phyloP scores from a whole-genome alignment of 1,140 invertebrate species.

The Chelonus insularis region DNA sequence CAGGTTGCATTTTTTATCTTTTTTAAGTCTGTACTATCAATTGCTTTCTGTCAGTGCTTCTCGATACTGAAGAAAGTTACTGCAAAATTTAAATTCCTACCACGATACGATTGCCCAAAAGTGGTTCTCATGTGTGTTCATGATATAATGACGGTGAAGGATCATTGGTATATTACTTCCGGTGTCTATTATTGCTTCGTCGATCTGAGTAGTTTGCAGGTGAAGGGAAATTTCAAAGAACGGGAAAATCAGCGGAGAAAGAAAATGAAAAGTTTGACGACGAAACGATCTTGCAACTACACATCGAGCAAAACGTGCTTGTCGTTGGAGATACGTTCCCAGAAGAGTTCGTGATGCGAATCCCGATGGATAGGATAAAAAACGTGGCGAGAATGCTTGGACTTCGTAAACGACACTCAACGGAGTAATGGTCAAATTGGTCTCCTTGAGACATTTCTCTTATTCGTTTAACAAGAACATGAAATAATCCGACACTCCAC shows the following conservation, averaged over 20 bases:
- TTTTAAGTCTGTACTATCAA: not conserved
- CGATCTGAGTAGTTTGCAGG: not conserved
- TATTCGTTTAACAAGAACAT: constrained; percentile 11
- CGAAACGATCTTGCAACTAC: constrained; percentile 26
- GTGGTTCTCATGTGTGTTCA: constrained; percentile 2
- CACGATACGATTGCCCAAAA: constrained; percentile 20
- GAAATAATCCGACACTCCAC: constrained; percentile 3
- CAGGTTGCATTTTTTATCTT: constrained; percentile 22
- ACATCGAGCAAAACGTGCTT: constrained; percentile 24
- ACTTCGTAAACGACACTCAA: constrained; percentile 20
- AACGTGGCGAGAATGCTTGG: constrained; percentile 14
- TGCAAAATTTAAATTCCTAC: constrained; percentile 19
- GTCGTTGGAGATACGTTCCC: constrained; percentile 23
- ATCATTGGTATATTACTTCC: constrained; percentile 10
- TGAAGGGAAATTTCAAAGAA: not conserved
- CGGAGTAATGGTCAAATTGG: constrained; percentile 17
- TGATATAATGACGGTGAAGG: not conserved
- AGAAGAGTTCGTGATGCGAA: constrained; percentile 28
- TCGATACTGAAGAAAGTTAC: not conserved
- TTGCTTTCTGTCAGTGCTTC: not conserved
- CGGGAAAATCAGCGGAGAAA: too few species aligned
- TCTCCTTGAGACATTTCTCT: constrained; percentile 8
- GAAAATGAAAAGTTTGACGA: constrained; percentile 4
- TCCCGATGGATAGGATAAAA: constrained; percentile 18
- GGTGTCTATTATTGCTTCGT: not conserved